Evolutionary conservation across 2,113 vertebrate genomes (phyloP).

Genomic region (Carollia perspicillata): DNA sequence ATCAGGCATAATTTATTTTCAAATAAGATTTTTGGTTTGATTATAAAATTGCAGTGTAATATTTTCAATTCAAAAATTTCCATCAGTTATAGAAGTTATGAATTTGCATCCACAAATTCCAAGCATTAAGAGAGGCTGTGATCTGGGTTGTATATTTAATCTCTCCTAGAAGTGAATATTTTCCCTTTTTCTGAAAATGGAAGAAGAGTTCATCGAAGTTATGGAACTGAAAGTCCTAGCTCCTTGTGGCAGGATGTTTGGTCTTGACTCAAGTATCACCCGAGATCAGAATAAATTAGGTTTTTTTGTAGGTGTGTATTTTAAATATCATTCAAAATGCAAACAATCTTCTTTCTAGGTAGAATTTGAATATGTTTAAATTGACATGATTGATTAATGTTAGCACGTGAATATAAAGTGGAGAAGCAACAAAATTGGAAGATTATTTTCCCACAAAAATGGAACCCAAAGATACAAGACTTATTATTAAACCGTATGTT

Average conservation of each 20-base stretch:
- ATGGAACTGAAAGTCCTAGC: not conserved
- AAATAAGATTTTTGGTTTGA: conserved; percentile 12
- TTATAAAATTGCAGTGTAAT: not conserved
- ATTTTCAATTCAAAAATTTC: conserved; percentile 48
- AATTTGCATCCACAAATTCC: conserved; percentile 6
- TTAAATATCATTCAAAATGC: conserved; percentile 52
- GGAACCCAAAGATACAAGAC: not conserved
- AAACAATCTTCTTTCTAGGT: not conserved
- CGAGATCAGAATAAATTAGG: conserved; percentile 47
- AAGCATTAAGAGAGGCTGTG: not conserved
- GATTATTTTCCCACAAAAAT: not conserved
- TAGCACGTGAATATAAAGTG: conserved; percentile 26
- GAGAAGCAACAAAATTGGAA: not conserved
- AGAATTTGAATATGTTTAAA: conserved; percentile 44
- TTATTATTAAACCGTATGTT: not conserved
- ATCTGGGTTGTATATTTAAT: not conserved
- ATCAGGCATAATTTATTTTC: conserved; percentile 19
- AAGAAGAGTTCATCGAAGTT: not conserved
- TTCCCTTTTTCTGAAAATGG: not conserved
- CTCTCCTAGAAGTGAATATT: not conserved
- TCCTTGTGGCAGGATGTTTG: not conserved
- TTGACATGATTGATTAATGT: conserved; percentile 29
- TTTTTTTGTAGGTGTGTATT: not conserved
- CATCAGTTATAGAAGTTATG: not conserved
- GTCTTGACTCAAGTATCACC: not conserved